Evolutionary conservation across 2,113 vertebrate species (phyloP), one percentile per base, ranked within the genome.

Genomic region (Mus spicilegus): DNA sequence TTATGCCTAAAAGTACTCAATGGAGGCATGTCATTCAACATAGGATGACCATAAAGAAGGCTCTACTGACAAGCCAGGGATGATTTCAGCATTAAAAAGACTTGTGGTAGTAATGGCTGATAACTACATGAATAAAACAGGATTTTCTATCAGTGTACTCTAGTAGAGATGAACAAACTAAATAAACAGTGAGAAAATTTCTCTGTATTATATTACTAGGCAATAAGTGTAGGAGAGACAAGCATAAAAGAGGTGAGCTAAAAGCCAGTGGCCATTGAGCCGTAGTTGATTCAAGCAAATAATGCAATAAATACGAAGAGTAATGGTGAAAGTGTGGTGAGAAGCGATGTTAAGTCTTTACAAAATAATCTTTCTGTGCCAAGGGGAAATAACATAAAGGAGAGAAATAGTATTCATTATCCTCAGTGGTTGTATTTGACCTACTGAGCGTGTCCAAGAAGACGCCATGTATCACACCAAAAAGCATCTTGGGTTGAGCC

Each of bases 391-490:
- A 46, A 4, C 86, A 17, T 14, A 3, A 39, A 12, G 49, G 67
- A 87, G 76, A 85, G 28, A 80, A 39, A 16, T 58, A 61, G 22
- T 24, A 7, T 22, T 39, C 17, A 8, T 26, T 73, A 20, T 73
- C 70, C 12, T 49, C 2, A 36, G n/a, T 14, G 56, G 28, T 63
- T 22, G 17, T 1, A 56, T 46, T 22, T 51, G 33, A 42, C 17
- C 39, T 81, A 8, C 16, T 11, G 4, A 16, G 9, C 24, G 33
- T 7, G 4, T 11, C 56, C 7, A 42, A 4, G 1, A 5, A 1
- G 39, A 12, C 5, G 3, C 33, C 0, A 0, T 0, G 33, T 67
- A 16, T 75, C 39, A 2, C 58, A 42, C 39, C 58, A 14, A 42
- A 54, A 56, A 42, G 77, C 78, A 82, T 39, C 30, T 54, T 54